phyloP scores from a whole-genome alignment of 2,797 vertebrate species.

The Acestrorhynchus altus region DNA sequence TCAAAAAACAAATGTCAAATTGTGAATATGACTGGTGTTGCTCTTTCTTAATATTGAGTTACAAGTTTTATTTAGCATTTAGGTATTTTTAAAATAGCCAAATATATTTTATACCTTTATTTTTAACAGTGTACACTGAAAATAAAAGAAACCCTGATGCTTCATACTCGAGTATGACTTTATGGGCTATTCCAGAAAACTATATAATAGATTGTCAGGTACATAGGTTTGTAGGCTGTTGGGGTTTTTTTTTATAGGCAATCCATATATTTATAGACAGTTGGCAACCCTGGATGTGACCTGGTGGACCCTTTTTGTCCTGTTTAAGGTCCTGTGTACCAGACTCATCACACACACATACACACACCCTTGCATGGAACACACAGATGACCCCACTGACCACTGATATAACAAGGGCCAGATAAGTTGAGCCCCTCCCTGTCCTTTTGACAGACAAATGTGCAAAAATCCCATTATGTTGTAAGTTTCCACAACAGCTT shows the following conservation, averaged over 20 bases:
- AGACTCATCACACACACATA: constrained; percentile 25
- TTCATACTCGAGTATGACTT: too few species aligned
- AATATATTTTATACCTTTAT: too few species aligned
- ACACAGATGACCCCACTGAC: constrained; percentile 24
- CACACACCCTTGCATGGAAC: constrained; percentile 45
- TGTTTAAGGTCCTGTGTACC: constrained; percentile 29
- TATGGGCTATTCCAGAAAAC: too few species aligned
- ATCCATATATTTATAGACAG: not conserved
- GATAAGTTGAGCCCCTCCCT: constrained; percentile 7
- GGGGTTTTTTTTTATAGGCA: not conserved
- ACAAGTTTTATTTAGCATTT: too few species aligned
- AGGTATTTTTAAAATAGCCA: too few species aligned
- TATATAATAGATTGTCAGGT: too few species aligned
- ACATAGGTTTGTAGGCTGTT: too few species aligned
- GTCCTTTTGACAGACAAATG: not conserved
- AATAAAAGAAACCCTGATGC: too few species aligned
- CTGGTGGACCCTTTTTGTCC: constrained; percentile 31
- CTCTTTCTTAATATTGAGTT: too few species aligned
- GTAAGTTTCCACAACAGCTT: not conserved
- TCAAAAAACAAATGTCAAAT: too few species aligned
- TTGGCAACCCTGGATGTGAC: constrained; percentile 30
- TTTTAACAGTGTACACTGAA: too few species aligned
- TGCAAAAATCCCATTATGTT: not conserved
- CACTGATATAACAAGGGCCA: constrained; percentile 12
- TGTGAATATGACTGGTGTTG: too few species aligned